Evolutionary conservation across 2,888 invertebrate species (phyloP), one percentile per base, ranked within the genome.

Genomic region (Leptothorax acervorum): DNA sequence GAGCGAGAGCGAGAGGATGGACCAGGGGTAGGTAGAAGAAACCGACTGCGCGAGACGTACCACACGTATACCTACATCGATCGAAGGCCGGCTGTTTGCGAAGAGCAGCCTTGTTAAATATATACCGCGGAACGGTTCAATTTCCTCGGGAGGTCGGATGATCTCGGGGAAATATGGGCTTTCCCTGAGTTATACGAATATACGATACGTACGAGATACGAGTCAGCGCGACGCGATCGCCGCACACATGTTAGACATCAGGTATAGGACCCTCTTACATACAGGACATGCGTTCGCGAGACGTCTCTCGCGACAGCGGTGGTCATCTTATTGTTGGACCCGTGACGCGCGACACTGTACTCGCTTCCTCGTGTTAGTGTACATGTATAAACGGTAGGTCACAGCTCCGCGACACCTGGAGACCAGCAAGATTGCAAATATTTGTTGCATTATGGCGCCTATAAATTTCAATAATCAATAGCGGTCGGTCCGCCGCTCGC

Each of bases 401-500:
- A 31, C 53, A 62, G 53, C 73, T 35, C n/a, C 84, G n/a, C 79
- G 83, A 51, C 42, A 53, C 9, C 71, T 51, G 62, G 35, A 55
- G 35, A 55, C 23, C 23, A 4, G 78, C 84, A 91, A 92, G 88
- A 91, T 90, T 88, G 89, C 90, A 90, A 92, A 92, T 90, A 92
- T 92, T 92, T 91, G 89, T 90, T 90, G 91, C 88, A 89, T 89
- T 87, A 87, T 85, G 85, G 78, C 85, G 75, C 82, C 89, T 87
- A 89, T 90, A 91, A 92, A 91, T 91, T 91, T 85, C 79, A 87
- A 90, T 90, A 92, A 91, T 91, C 92, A 89, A 92, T 91, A 91
- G 81, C 63, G 70, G 42, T 48, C 57, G 42, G 73, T 57, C 65
- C 68, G 48, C 70, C 57, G 57, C 55, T 70, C 12, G 9, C 31